phyloP scores from a whole-genome alignment of 2,888 invertebrate species.

The Andrena dorsata region DNA sequence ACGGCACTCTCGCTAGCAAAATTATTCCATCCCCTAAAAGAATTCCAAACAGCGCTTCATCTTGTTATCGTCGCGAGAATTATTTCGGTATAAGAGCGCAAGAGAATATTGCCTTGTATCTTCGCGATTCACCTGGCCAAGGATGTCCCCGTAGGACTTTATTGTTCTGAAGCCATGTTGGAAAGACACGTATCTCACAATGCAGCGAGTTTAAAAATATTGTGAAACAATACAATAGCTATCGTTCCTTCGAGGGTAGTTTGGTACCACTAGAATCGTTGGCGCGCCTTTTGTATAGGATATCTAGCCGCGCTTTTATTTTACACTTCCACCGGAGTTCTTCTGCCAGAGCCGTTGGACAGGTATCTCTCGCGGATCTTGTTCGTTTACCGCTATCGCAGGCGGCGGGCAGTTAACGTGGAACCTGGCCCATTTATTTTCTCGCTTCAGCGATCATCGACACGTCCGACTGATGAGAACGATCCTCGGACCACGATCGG shows the following conservation, averaged over 20 bases:
- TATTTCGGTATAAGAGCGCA: neutral
- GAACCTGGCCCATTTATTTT: conserved; percentile 13
- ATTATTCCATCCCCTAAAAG: neutral
- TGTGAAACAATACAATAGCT: conserved; percentile 23
- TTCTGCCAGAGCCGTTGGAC: neutral
- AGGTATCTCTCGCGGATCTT: neutral
- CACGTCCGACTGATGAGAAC: neutral
- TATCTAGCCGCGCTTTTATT: neutral
- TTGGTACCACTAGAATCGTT: neutral
- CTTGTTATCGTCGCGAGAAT: neutral
- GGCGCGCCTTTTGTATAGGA: conserved; percentile 4
- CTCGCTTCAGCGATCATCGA: neutral
- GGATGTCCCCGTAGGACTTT: conserved; percentile 14
- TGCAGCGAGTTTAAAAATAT: conserved; percentile 10
- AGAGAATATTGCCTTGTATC: neutral
- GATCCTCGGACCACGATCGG: neutral
- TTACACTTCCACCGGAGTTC: conserved; percentile 7
- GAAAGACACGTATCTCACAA: conserved; percentile 2
- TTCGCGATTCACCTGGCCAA: neutral
- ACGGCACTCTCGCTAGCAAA: neutral
- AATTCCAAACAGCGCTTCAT: neutral
- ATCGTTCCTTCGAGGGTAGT: conserved; percentile 13
- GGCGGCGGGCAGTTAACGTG: neutral
- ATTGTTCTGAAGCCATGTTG: conserved; percentile 12
- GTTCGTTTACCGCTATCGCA: neutral